Evolutionary conservation across 1,140 invertebrate genomes (phyloP).

Genomic region (Heliothis virescens): DNA sequence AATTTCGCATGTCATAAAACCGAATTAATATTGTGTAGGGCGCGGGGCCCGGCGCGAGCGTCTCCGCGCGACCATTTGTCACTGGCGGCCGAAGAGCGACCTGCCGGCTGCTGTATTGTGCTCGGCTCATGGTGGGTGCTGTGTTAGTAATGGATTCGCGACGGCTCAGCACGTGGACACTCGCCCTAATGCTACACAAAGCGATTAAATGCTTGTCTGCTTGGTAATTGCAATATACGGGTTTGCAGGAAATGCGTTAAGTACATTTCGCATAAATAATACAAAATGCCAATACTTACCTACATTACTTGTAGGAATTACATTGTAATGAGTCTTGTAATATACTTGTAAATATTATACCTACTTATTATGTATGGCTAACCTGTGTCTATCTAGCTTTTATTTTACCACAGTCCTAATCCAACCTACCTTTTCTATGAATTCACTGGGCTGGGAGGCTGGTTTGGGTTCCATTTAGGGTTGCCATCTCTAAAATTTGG

Average conservation of each 20-base stretch:
- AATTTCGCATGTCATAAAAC: slow-evolving; percentile 84
- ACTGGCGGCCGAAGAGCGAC: slow-evolving; percentile 44
- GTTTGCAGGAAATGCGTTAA: slow-evolving; percentile 3
- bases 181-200: not conserved
- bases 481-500: no score
- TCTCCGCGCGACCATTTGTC: slow-evolving; percentile 54
- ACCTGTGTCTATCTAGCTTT: not conserved
- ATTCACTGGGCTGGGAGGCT: no score
- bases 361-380: no score
- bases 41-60: not conserved
- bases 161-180: slow-evolving; percentile 7
- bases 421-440: no score
- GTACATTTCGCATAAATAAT: slow-evolving; percentile 13
- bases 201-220: not conserved
- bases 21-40: slow-evolving; percentile 75
- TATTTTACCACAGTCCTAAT: no score
- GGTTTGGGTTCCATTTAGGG: no score
- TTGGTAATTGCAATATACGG: not conserved
- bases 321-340: not conserved
- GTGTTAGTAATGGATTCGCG: slow-evolving; percentile 8
- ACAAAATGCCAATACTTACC: slow-evolving; percentile 4
- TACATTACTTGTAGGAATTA: not conserved
- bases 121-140: not conserved
- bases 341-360: no score
- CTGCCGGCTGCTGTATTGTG: not conserved